Evolutionary conservation across 2,113 vertebrate species (phyloP), one percentile per base, ranked within the genome.

Genomic region (Phoenicopterus ruber): DNA sequence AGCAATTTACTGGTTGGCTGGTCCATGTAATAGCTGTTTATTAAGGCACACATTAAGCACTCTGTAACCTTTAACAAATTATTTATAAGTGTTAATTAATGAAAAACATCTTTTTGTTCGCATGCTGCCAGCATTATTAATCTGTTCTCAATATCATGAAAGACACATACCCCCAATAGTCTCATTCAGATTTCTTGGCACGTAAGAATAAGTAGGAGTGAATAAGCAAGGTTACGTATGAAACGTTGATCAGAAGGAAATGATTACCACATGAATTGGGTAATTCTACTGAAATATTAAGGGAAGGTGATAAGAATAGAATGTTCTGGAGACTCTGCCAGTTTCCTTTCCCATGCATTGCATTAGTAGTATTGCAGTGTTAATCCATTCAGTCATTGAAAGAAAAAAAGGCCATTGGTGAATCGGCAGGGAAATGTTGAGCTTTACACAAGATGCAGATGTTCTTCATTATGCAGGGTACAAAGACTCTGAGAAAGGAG

Each of bases 231-330:
- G 86, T 79, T 90, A 79, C 52, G 84, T 40, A 86, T 61, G 88
- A 90, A 95, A 91, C 69, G 76, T 7, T 89, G 92, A 94, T 96
- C 87, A 89, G 80, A 92, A 96, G 88, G 69, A 96, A 96, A 96
- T 87, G 0, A 94, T 96, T 96, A 94, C 92, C 86, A 95, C 84
- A 90, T 93, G 95, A 96, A 96, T 49, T 84, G 77, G 52, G 52
- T 71, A 65, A 94, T 91, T 92, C 55, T 67, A 34, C 52, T 95
- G 86, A 88, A 89, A 88, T 88, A 91, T 61, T 93, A 87, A 84
- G 28, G 57, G 72, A 94, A 94, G 77, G 88, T 93, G 93, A 88
- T 67, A 85, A 87, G 91, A 93, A 92, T 26, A 86, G 91, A 90
- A 94, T 79, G 82, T 94, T 92, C 90, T 93, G 69, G 69, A 94